phyloP scores from a whole-genome alignment of 2,113 vertebrate genomes.

The Megaptera novaeangliae region DNA sequence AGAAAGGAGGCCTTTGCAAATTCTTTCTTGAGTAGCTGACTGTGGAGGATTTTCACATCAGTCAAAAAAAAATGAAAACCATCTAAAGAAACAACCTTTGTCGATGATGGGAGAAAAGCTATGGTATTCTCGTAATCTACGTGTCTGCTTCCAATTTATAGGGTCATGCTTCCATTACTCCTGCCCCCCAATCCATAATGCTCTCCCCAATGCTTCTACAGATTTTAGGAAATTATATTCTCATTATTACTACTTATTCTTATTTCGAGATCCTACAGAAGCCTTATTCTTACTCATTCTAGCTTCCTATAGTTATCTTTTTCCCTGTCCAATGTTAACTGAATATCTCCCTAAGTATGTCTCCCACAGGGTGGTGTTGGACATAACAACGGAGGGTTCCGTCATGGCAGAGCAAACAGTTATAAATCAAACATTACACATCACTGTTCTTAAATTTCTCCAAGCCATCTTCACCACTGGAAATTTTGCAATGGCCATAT shows the following conservation, averaged over 20 bases:
- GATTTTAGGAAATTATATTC: neutral
- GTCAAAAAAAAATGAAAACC: neutral
- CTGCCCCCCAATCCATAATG: no score
- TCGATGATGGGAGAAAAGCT: neutral
- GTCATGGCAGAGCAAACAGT: neutral
- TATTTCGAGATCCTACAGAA: neutral
- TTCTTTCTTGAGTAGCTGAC: constrained; percentile 13
- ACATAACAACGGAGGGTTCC: neutral
- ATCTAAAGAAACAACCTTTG: neutral
- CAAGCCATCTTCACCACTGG: neutral
- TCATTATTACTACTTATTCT: neutral
- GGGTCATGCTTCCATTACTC: neutral
- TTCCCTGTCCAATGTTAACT: neutral
- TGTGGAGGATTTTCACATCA: constrained; percentile 18
- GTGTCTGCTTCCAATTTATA: neutral
- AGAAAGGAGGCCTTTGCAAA: neutral
- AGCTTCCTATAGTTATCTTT: neutral
- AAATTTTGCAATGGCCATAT: neutral
- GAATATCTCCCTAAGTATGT: neutral
- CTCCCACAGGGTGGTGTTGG: neutral
- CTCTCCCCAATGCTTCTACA: neutral
- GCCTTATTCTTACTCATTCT: neutral
- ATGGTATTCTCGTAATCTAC: neutral
- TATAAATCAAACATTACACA: neutral
- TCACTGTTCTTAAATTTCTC: neutral